Base-by-base conservation (phyloP, 1,140 invertebrate genomes). In the Cheumatopsyche charites region DNA sequence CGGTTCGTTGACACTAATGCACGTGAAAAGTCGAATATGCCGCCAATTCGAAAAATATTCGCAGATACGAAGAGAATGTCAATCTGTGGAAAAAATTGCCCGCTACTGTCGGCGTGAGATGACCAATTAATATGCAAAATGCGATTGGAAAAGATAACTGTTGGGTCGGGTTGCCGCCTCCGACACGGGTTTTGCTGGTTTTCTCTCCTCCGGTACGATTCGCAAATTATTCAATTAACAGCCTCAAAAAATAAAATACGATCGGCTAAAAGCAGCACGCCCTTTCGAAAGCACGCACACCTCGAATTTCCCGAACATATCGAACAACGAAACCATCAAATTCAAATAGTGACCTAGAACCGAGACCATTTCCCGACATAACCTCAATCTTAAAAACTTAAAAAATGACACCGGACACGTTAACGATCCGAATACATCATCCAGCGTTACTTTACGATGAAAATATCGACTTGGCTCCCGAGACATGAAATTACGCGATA, bases 51-150 rank as follows among this genome's bases (percentile, higher is more conserved):
- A 52, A n/a, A 52, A 9, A 36, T 36, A 4, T 36, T 36, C n/a
- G n/a, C n/a, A n/a, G n/a, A 36, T 4, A 36, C 29, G 29, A 4
- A 3, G 29, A 36, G 9, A 36, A 36, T 36, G 29, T 36, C 29
- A 36, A 36, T 36, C n/a, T n/a, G n/a, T 36, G 29, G 29, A 52
- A 52, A 52, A 52, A 52, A 17, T 15, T 36, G 29, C 19, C n/a
- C 19, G 47, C 47, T 17, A 52, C 47, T 52, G 47, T 52, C 15
- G 47, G 15, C 21, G 55, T 15, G 5, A 1, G 19, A 63, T 41
- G 29, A 15, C 23, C 63, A 58, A 68, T 68, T 68, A 68, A 68
- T 68, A 68, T 68, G 66, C 47, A 68, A 68, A 68, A 52, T 68
- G 47, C 47, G 41, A 41, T 63, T 63, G 62, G 47, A 55, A n/a